phyloP scores from a whole-genome alignment of 1,140 invertebrate genomes.

The Coenobita brevimanus region DNA sequence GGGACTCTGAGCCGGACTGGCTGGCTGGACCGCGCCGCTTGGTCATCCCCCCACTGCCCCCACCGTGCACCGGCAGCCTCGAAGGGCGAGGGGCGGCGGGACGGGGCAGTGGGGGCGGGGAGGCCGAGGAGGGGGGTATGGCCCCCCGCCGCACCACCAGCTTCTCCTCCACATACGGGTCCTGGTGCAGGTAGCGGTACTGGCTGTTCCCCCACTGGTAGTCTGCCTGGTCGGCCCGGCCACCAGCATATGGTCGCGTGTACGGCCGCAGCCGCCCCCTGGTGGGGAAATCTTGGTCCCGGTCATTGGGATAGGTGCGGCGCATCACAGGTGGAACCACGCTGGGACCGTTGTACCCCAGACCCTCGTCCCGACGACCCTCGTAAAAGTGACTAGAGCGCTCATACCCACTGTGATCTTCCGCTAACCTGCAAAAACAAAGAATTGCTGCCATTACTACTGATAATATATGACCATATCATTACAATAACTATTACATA shows the following conservation, averaged over 20 bases:
- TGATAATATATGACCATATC: slow-evolving; percentile 77
- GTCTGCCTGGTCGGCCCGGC: slow-evolving; percentile 72
- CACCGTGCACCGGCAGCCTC: slow-evolving; percentile 34
- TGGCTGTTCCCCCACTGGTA: slow-evolving; percentile 70
- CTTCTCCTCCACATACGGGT: slow-evolving; percentile 56
- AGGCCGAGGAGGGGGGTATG: slow-evolving; percentile 63
- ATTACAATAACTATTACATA: background rate
- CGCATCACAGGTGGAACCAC: slow-evolving; percentile 71
- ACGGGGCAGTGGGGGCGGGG: slow-evolving; percentile 67
- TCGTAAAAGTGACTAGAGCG: slow-evolving; percentile 76
- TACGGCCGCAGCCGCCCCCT: slow-evolving; percentile 72
- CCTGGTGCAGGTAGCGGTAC: slow-evolving; percentile 70
- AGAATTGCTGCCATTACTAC: slow-evolving; percentile 87
- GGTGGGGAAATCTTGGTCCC: slow-evolving; percentile 71
- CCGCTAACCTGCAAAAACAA: slow-evolving; percentile 71
- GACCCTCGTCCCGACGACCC: slow-evolving; percentile 65
- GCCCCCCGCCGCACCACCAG: slow-evolving; percentile 40
- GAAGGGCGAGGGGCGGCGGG: slow-evolving; percentile 69
- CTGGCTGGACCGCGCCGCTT: slow-evolving; percentile 71
- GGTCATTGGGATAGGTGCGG: slow-evolving; percentile 71
- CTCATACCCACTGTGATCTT: slow-evolving; percentile 74
- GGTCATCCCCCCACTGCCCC: slow-evolving; percentile 16
- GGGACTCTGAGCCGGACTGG: slow-evolving; percentile 73
- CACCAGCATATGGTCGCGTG: slow-evolving; percentile 71
- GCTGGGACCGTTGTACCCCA: slow-evolving; percentile 59